Conservation (phyloP, 2,797 vertebrate species). For the Esox masquinongy region DNA sequence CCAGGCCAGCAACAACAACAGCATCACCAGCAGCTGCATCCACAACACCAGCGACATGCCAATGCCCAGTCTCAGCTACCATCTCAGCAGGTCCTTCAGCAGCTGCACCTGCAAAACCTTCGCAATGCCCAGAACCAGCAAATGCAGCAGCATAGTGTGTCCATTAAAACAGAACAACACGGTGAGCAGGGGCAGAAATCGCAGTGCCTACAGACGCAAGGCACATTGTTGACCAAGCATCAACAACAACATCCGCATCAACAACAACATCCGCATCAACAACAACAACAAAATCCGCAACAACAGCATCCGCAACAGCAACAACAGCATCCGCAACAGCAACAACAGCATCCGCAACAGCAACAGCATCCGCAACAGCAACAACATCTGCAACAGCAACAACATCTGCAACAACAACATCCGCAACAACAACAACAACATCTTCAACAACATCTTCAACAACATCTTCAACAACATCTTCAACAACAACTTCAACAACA, state of each 20-base stretch:
- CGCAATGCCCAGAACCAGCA: constrained; percentile 64
- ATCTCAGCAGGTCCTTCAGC: constrained; percentile 40
- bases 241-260: constrained; percentile 50
- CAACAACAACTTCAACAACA: constrained; percentile 56
- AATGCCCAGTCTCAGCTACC: constrained; percentile 50
- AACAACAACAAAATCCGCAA: constrained; percentile 44
- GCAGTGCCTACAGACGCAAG: constrained; percentile 48
- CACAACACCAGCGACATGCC: constrained; percentile 16
- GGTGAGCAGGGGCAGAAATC: constrained; percentile 59
- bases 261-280: constrained; percentile 48
- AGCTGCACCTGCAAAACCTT: constrained; percentile 71
- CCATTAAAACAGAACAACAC: constrained; percentile 67
- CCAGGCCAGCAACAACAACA: constrained; percentile 34
- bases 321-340: constrained; percentile 54
- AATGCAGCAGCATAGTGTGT: constrained; percentile 26
- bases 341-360: constrained; percentile 42
- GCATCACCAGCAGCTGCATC: constrained; percentile 58
- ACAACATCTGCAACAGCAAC: constrained; percentile 45
- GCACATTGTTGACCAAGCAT: constrained; percentile 32
- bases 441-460: constrained; percentile 45
- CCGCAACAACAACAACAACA: constrained; percentile 50
- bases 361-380: constrained; percentile 45
- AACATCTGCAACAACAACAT: constrained; percentile 48
- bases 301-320: constrained; percentile 45
- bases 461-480: constrained; percentile 43